Evolutionary conservation across 2,888 invertebrate species (phyloP).

Genomic region (Zygothrica quintamaculata): DNA sequence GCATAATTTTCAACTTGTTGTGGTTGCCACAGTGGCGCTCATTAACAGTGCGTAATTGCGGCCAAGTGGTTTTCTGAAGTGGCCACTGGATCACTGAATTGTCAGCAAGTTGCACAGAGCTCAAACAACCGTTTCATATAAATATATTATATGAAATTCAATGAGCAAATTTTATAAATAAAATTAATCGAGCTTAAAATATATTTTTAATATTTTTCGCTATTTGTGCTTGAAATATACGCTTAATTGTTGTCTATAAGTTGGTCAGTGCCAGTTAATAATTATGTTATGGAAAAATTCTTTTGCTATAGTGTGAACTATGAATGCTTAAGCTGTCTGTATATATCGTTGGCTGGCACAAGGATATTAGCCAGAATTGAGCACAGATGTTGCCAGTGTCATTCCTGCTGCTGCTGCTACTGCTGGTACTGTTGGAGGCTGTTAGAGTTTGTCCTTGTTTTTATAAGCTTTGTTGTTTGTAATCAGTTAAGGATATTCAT

Average conservation of each 20-base stretch:
- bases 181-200: no score
- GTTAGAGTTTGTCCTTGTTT: constrained; percentile 57
- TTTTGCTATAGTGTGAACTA: constrained; percentile 1
- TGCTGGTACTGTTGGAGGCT: no score
- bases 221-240: no score
- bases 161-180: no score
- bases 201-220: no score
- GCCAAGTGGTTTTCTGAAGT: constrained; percentile 66
- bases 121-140: no score
- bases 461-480: constrained; percentile 73
- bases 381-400: constrained; percentile 68
- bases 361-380: constrained; percentile 56
- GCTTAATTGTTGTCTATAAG: constrained; percentile 19
- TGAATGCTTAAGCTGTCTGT: no score
- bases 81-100: constrained; percentile 20
- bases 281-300: constrained; percentile 19
- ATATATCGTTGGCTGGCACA: no score
- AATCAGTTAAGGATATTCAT: constrained; percentile 78
- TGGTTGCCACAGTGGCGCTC: constrained; percentile 71
- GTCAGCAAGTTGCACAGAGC: constrained; percentile 32
- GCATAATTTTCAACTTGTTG: constrained; percentile 76
- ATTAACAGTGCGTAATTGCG: constrained; percentile 75
- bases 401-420: constrained; percentile 24
- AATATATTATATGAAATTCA: no score
- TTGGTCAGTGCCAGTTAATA: constrained; percentile 1